A percentile compares a stretch with the other conserved stretches of the same genome.
Conservation (phyloP, 2,888 invertebrate genomes). For the Orthosia gothica region DNA sequence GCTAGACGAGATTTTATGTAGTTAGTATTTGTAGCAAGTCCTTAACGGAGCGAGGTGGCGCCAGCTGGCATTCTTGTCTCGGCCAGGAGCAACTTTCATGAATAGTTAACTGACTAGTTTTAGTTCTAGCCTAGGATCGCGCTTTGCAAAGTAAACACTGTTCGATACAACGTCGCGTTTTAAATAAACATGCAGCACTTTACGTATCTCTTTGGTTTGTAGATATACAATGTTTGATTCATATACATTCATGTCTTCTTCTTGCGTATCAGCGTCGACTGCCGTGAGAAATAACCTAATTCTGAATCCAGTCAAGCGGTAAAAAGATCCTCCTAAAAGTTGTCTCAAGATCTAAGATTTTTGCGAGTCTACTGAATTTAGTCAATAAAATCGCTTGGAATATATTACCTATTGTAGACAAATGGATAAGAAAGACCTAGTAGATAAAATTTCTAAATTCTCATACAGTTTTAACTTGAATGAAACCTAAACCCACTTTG, state of each 20-base stretch:
- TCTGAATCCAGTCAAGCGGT: conserved; percentile 11
- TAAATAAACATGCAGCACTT: conserved; percentile 66
- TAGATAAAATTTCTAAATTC: neutral
- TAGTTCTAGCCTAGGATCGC: conserved; percentile 76
- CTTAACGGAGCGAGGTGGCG: conserved; percentile 77
- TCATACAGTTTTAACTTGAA: neutral
- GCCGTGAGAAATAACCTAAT: conserved; percentile 44
- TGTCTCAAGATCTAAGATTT: neutral
- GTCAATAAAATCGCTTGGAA: neutral
- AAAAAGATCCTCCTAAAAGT: conserved; percentile 2
- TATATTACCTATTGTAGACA: neutral
- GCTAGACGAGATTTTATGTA: conserved; percentile 53
- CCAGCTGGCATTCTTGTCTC: conserved; percentile 86
- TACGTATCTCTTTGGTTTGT: conserved; percentile 67
- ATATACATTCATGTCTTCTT: conserved; percentile 51
- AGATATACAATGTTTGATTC: conserved; percentile 70
- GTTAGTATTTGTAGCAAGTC: conserved; percentile 65
- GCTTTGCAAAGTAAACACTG: conserved; percentile 76
- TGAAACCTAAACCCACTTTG: conserved; percentile 8
- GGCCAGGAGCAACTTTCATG: conserved; percentile 88
- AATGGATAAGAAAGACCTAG: neutral
- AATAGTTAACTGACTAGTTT: conserved; percentile 87
- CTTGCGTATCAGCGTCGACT: conserved; percentile 14
- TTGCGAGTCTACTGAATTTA: neutral
- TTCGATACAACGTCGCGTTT: conserved; percentile 69